These are phyloP conservation scores for Hylia prasina DNA, from an alignment of 2,113 vertebrate species.

Conservation along the genomic window DNA sequence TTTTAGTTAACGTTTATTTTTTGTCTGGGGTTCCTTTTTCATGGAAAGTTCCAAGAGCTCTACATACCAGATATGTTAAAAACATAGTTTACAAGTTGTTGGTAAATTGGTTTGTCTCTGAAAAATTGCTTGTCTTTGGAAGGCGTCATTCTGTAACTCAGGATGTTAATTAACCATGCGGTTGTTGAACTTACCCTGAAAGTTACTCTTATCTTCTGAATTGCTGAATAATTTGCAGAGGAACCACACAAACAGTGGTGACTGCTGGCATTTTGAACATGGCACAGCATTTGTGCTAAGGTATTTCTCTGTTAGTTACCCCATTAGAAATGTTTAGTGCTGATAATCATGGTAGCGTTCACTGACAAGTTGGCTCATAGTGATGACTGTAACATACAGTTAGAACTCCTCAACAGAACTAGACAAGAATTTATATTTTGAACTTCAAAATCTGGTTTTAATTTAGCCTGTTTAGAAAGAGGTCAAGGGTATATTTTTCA, in stretches of 20 bases:
- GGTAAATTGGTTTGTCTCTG: not conserved
- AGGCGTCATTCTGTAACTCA: not conserved
- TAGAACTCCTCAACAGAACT: not conserved
- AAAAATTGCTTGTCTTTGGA: not conserved
- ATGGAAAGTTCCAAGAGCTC: not conserved
- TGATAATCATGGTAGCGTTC: accelerated
- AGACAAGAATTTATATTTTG: not conserved
- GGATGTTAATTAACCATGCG: not conserved
- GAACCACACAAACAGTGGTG: not conserved
- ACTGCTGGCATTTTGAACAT: not conserved
- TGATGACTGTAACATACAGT: not conserved
- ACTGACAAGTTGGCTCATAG: not conserved
- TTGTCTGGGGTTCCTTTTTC: not conserved
- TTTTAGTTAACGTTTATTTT: conserved; percentile 28
- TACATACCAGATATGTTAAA: not conserved
- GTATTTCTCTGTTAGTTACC: not conserved
- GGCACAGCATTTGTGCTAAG: not conserved
- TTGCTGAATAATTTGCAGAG: not conserved
- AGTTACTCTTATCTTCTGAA: not conserved
- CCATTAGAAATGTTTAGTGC: not conserved
- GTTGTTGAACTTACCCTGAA: not conserved
- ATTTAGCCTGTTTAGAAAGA: not conserved
- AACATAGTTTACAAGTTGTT: not conserved
- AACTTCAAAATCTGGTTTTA: not conserved
- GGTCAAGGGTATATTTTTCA: not conserved